Evolutionary conservation across 2,888 invertebrate species (phyloP).

Genomic region (Exocentrus adspersus): DNA sequence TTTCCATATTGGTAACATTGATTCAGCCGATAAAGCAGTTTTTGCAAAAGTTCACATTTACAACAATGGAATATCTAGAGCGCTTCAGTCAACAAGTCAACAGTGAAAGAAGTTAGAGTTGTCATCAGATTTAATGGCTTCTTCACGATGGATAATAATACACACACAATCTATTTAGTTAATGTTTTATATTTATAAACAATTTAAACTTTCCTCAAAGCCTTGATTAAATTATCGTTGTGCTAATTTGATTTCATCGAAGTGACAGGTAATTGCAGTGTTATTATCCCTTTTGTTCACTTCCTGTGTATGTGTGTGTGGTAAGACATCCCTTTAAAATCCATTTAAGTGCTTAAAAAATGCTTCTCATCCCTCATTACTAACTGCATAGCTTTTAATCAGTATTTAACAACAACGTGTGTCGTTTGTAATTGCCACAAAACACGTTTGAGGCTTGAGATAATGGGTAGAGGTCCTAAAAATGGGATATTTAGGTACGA

Average conservation of each 20-base stretch:
- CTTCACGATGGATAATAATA: slow-evolving; percentile 55
- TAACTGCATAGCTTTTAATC: not conserved
- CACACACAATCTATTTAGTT: slow-evolving; percentile 29
- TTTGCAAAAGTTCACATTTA: not conserved
- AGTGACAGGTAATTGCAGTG: not conserved
- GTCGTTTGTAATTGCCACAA: no score
- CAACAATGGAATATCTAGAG: slow-evolving; percentile 9
- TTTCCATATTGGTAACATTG: no score
- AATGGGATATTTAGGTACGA: no score
- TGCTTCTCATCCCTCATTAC: not conserved
- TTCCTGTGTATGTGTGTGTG: slow-evolving; percentile 37
- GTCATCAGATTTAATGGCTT: slow-evolving; percentile 59
- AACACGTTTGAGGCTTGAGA: no score
- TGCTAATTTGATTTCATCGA: not conserved
- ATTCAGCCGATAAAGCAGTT: slow-evolving; percentile 17
- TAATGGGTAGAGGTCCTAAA: no score
- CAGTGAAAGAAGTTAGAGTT: slow-evolving; percentile 49
- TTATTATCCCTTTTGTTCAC: slow-evolving; percentile 24
- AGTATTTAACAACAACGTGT: no score
- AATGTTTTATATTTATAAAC: not conserved
- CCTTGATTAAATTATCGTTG: not conserved
- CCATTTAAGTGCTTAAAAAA: not conserved
- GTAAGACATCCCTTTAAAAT: slow-evolving; percentile 33
- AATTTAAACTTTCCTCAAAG: slow-evolving; percentile 5
- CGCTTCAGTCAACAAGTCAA: slow-evolving; percentile 42